Evolutionary conservation across 2,888 invertebrate genomes (phyloP).

Genomic region (Volucella inflata): DNA sequence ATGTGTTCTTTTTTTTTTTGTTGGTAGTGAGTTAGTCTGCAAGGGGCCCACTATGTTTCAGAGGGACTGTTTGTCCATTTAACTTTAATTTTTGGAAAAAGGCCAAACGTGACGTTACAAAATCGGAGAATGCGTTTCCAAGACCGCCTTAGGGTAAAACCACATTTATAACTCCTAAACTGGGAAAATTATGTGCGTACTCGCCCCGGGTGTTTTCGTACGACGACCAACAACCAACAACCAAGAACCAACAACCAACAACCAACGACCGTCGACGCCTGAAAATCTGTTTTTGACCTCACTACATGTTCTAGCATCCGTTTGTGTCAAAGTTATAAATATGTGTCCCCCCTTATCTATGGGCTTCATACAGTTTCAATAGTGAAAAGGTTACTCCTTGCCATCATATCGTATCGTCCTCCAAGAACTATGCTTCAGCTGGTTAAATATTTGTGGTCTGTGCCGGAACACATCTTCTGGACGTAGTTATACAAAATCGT

Average conservation of each 20-base stretch:
- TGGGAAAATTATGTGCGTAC: constrained; percentile 73
- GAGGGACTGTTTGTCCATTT: constrained; percentile 62
- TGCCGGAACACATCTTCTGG: constrained; percentile 81
- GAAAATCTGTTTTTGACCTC: constrained; percentile 72
- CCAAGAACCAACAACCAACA: too few species aligned
- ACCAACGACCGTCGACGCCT: constrained; percentile 23
- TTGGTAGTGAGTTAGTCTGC: not conserved
- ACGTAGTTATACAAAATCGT: constrained; percentile 77
- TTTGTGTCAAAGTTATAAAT: constrained; percentile 68
- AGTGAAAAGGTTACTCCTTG: constrained; percentile 44
- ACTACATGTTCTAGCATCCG: constrained; percentile 43
- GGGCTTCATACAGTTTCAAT: constrained; percentile 66
- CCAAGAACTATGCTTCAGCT: constrained; percentile 80
- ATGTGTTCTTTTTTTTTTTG: too few species aligned
- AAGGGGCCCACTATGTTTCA: constrained; percentile 8
- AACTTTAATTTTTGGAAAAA: constrained; percentile 60
- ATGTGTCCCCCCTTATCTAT: constrained; percentile 66
- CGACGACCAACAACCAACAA: constrained; percentile 6
- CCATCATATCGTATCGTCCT: not conserved
- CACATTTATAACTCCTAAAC: constrained; percentile 82
- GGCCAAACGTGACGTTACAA: constrained; percentile 68
- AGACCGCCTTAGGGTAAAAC: constrained; percentile 78
- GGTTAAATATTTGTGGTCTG: constrained; percentile 83
- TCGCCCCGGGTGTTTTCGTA: constrained; percentile 66
- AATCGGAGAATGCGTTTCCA: constrained; percentile 62